phyloP scores from a whole-genome alignment of 1,140 invertebrate genomes.

The Philotrypesis tridentata region DNA sequence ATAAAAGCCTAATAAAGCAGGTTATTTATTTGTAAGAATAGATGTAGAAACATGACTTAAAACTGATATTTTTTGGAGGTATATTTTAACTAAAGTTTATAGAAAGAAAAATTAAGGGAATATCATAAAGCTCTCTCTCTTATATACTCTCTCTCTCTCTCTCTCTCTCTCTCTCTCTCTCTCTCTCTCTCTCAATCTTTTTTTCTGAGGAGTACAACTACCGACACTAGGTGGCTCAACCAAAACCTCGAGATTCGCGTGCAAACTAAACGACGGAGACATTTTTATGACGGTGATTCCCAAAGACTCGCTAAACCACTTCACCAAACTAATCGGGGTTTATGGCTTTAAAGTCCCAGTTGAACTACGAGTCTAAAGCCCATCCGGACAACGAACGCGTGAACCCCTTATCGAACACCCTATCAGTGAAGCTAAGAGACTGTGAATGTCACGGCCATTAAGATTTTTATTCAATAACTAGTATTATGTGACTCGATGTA shows the following conservation, averaged over 20 bases:
- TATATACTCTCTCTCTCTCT: too few species aligned
- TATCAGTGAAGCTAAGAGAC: neutral
- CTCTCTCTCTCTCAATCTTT: neutral
- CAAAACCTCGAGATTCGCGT: constrained; percentile 42
- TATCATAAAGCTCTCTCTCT: constrained; percentile 39
- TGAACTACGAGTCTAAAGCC: constrained; percentile 43
- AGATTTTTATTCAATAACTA: constrained; percentile 37
- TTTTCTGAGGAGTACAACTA: too few species aligned
- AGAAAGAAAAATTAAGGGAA: constrained; percentile 42
- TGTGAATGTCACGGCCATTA: constrained; percentile 6
- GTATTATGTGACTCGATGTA: neutral
- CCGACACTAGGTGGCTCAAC: neutral
- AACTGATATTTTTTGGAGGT: too few species aligned
- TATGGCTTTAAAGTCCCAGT: constrained; percentile 45
- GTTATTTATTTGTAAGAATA: too few species aligned
- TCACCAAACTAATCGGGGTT: constrained; percentile 47
- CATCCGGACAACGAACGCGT: neutral
- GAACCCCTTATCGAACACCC: neutral
- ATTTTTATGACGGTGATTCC: constrained; percentile 47
- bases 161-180: neutral
- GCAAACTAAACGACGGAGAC: constrained; percentile 44
- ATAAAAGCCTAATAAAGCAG: too few species aligned
- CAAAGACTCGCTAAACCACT: constrained; percentile 44
- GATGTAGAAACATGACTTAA: too few species aligned
- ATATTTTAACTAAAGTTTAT: constrained; percentile 36